Percentiles rank a stretch among this genome's conserved stretches.
phyloP scores from a whole-genome alignment of 2,888 invertebrate genomes.

The Cheilosia scutellata region DNA sequence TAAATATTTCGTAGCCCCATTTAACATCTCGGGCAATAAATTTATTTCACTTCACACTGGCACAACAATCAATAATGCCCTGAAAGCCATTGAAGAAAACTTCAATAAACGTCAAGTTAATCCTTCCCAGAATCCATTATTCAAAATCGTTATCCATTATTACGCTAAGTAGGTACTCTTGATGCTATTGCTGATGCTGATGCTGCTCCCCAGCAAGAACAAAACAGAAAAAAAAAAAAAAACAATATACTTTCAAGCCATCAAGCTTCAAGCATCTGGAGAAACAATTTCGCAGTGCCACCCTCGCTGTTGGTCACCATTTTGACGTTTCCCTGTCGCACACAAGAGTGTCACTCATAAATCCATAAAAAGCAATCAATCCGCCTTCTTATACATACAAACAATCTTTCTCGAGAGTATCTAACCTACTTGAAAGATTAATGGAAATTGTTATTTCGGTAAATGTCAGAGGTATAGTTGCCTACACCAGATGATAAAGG shows the following conservation, averaged over 20 bases:
- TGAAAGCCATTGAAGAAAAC: constrained; percentile 32
- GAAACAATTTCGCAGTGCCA: constrained; percentile 31
- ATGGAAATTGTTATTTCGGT: constrained; percentile 48
- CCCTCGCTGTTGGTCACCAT: constrained; percentile 22
- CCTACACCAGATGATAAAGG: not conserved
- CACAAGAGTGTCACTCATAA: constrained; percentile 59
- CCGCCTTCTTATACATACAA: not conserved
- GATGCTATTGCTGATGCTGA: not conserved
- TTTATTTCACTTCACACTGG: constrained; percentile 6
- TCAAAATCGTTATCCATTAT: constrained; percentile 67
- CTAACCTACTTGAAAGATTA: constrained; percentile 40
- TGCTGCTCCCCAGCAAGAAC: not conserved
- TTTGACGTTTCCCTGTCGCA: constrained; percentile 35
- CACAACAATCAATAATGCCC: constrained; percentile 29
- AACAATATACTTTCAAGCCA: constrained; percentile 20
- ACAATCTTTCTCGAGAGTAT: not conserved
- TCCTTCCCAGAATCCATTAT: constrained; percentile 67
- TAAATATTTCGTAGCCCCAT: constrained; percentile 1
- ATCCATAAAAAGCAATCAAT: constrained; percentile 70
- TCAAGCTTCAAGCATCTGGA: constrained; percentile 31
- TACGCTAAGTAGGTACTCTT: constrained; percentile 20
- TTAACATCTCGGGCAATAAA: constrained; percentile 10
- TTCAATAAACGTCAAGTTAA: constrained; percentile 68
- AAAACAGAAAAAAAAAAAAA: constrained; percentile 36
- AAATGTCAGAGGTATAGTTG: constrained; percentile 23